phyloP scores from a whole-genome alignment of 1,140 invertebrate genomes.

The Helicoverpa armigera region DNA sequence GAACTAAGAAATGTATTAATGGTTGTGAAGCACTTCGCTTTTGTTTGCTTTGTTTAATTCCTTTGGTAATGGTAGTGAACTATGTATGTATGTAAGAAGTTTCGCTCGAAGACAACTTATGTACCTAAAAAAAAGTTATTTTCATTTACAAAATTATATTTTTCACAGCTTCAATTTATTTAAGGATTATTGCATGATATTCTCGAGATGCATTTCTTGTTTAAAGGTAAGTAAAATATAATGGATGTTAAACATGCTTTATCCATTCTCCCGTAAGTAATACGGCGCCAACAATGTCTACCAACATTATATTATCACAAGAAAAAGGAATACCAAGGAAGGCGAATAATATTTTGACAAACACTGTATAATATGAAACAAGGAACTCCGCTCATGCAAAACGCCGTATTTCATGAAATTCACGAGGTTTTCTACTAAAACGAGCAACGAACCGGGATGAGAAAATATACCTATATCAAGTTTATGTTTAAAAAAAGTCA shows the following conservation, averaged over 20 bases:
- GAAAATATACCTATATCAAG: not conserved
- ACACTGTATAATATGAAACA: not conserved
- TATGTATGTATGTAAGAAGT: too few relatives aligned
- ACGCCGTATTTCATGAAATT: not conserved
- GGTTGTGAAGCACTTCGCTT: not conserved
- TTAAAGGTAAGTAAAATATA: too few relatives aligned
- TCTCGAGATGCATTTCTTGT: too few relatives aligned
- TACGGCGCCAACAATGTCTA: not conserved
- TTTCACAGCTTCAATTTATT: too few relatives aligned
- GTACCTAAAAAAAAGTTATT: too few relatives aligned
- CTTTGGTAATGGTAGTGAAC: not conserved
- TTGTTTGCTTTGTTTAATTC: not conserved
- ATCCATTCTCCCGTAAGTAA: not conserved
- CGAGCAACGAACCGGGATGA: not conserved
- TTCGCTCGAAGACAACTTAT: too few relatives aligned
- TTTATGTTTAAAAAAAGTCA: slow-evolving; percentile 2
- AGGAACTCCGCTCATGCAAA: not conserved
- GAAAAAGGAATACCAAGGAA: not conserved
- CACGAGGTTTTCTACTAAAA: not conserved
- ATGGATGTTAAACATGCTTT: too few relatives aligned
- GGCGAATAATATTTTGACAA: slow-evolving; percentile 13
- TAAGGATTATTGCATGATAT: too few relatives aligned
- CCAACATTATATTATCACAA: slow-evolving; percentile 4
- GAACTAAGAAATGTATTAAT: not conserved
- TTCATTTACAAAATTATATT: too few relatives aligned